Evolutionary conservation across 2,888 invertebrate species (phyloP).

Genomic region (Sabatieria punctata): DNA sequence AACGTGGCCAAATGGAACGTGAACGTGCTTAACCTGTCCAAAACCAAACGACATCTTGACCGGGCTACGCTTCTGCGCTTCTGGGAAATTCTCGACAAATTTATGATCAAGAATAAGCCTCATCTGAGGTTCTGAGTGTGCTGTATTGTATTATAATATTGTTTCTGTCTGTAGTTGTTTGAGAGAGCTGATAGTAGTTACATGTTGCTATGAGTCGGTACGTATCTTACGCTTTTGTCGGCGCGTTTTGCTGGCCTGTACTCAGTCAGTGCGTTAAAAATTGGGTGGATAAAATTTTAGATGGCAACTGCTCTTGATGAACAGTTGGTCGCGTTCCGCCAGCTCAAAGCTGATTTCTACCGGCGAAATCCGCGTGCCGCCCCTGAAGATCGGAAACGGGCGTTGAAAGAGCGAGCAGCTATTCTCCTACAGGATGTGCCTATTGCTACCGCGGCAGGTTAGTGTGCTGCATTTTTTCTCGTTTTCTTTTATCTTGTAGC

Average conservation of each 20-base stretch:
- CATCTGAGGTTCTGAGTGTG: slow-evolving; percentile 52
- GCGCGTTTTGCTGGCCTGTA: not conserved
- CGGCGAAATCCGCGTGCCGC: not conserved
- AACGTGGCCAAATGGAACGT: slow-evolving; percentile 97
- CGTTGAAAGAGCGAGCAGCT: not conserved
- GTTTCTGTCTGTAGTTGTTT: not conserved
- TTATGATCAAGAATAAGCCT: slow-evolving; percentile 67
- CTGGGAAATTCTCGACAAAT: slow-evolving; percentile 94
- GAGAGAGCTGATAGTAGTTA: not conserved
- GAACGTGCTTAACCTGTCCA: slow-evolving; percentile 70
- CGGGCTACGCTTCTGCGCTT: slow-evolving; percentile 82
- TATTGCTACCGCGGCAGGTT: not conserved
- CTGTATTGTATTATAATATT: not conserved
- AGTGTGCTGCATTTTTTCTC: not conserved
- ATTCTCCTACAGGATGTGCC: not conserved
- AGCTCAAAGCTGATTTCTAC: no score
- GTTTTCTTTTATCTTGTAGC: slow-evolving; percentile 31
- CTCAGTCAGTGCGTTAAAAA: no score
- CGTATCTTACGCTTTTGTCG: not conserved
- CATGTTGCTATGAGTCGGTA: not conserved
- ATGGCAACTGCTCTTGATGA: no score
- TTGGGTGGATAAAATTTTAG: no score
- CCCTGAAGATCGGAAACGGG: not conserved
- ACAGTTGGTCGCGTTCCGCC: no score
- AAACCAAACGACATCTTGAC: slow-evolving; percentile 87